Evolutionary conservation across 1,140 invertebrate genomes (phyloP).

Genomic region (Antheraea pernyi): DNA sequence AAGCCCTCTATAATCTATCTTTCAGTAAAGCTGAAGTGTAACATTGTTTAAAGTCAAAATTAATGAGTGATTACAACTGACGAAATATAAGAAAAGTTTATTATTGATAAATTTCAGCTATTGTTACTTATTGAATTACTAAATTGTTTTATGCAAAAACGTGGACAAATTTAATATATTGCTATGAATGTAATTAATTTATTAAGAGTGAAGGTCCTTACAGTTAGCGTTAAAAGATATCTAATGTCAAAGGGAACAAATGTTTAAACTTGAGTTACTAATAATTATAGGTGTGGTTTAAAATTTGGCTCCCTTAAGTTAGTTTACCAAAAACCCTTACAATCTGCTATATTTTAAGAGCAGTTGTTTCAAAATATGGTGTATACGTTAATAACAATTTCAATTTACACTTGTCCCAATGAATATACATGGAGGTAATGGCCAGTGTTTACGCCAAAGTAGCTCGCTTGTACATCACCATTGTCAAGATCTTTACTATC

Average conservation of each 20-base stretch:
- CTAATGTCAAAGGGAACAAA: neutral
- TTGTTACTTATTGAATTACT: neutral
- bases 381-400: constrained; percentile 31
- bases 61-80: neutral
- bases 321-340: constrained; percentile 24
- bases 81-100: neutral
- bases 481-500: constrained; percentile 35
- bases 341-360: constrained; percentile 4
- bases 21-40: neutral
- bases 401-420: constrained; percentile 67
- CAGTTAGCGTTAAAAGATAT: neutral
- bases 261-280: neutral
- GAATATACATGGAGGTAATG: constrained; percentile 54
- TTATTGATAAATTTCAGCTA: neutral
- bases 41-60: neutral
- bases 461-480: constrained; percentile 39
- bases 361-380: constrained; percentile 6
- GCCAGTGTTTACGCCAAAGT: constrained; percentile 44
- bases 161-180: neutral
- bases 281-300: neutral
- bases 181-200: neutral
- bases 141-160: neutral
- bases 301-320: constrained; percentile 26
- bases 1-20: neutral
- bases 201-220: neutral